These are phyloP conservation scores for Meriones psammophilus DNA, from an alignment of 2,797 vertebrate species.

Conservation along the genomic window DNA sequence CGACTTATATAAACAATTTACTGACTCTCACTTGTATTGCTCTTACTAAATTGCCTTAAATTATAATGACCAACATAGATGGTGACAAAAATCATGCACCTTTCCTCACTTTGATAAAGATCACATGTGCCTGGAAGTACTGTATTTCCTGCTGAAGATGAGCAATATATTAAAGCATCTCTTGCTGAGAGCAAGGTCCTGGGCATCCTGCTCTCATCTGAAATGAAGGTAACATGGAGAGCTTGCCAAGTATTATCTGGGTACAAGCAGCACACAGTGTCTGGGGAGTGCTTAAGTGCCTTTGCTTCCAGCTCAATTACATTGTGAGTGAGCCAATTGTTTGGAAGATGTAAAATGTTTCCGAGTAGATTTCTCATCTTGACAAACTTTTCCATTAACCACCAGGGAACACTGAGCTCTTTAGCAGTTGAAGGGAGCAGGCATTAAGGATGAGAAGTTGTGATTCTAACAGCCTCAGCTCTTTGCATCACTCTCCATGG, in stretches of 20 bases:
- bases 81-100: background rate
- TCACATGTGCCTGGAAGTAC: background rate
- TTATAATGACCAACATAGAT: background rate
- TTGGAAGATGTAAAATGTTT: slow-evolving; percentile 79
- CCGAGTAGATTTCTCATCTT: slow-evolving; percentile 80
- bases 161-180: background rate
- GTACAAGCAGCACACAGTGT: slow-evolving; percentile 17
- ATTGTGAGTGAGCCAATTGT: slow-evolving; percentile 82
- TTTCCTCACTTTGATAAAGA: background rate
- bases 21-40: background rate
- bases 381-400: slow-evolving; percentile 79
- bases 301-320: slow-evolving; percentile 74
- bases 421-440: slow-evolving; percentile 5
- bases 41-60: background rate
- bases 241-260: slow-evolving; percentile 66
- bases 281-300: slow-evolving; percentile 68
- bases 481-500: background rate
- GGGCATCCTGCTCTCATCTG: slow-evolving; percentile 51
- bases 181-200: slow-evolving; percentile 61
- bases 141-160: slow-evolving; percentile 12
- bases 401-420: slow-evolving; percentile 61
- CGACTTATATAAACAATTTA: background rate
- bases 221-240: slow-evolving; percentile 79
- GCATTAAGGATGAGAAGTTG: background rate
- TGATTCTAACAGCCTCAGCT: background rate